Conservation (phyloP, 2,888 invertebrate species). For the Nephrotoma guestfalica region DNA sequence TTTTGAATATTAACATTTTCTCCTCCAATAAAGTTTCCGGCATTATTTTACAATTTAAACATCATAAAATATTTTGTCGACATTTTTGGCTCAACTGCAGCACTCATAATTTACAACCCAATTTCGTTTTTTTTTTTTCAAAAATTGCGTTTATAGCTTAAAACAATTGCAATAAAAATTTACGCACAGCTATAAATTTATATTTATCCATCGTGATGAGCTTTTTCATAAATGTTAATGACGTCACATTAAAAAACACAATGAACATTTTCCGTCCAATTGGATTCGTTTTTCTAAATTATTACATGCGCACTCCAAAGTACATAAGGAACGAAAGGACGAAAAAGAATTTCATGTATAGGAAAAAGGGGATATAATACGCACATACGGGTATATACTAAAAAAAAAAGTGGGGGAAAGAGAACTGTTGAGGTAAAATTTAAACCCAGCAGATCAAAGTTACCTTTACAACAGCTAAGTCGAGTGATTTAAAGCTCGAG, state of each 20-base stretch:
- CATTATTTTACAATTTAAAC: neutral
- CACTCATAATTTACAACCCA: too few species aligned
- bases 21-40: neutral
- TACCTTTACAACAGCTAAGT: constrained; percentile 36
- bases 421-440: constrained; percentile 14
- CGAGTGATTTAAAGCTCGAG: constrained; percentile 23
- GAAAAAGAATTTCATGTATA: neutral
- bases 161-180: neutral
- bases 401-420: constrained; percentile 12
- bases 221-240: constrained; percentile 6
- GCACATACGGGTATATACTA: neutral
- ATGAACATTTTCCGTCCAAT: constrained; percentile 11
- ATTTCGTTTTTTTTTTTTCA: neutral
- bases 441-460: constrained; percentile 28
- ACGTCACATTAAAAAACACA: constrained; percentile 9
- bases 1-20: neutral
- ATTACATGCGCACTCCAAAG: constrained; percentile 11
- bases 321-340: neutral
- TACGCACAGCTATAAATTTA: neutral
- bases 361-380: neutral
- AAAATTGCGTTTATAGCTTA: neutral
- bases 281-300: constrained; percentile 8
- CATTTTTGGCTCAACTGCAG: neutral
- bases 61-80: neutral
- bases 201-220: neutral